A percentile compares a stretch with the other conserved stretches of the same genome.
Evolutionary conservation across 2,888 invertebrate genomes (phyloP).

Genomic region (Nephrotoma guestfalica): DNA sequence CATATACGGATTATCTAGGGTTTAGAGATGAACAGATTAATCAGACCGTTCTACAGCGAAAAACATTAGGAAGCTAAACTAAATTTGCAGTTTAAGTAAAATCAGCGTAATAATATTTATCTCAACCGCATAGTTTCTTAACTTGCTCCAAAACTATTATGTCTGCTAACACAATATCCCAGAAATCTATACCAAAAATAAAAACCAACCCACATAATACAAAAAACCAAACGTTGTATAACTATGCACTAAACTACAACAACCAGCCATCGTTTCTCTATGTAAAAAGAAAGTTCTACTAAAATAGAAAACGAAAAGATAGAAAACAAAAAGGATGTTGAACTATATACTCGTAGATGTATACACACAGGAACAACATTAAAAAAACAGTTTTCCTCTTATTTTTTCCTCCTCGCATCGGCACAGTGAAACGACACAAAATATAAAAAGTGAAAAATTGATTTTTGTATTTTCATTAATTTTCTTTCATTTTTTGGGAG

Average conservation of each 20-base stretch:
- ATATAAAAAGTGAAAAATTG: not conserved
- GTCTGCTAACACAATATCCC: not conserved
- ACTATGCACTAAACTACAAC: not conserved
- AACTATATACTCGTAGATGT: not conserved
- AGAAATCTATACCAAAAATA: not conserved
- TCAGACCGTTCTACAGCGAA: too few relatives aligned
- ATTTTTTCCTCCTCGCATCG: not conserved
- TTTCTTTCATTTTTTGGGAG: not conserved
- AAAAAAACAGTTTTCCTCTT: not conserved
- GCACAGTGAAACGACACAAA: not conserved
- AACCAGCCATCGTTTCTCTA: not conserved
- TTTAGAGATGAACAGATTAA: too few relatives aligned
- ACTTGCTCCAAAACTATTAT: not conserved
- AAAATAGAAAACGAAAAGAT: not conserved
- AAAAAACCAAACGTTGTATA: not conserved
- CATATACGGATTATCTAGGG: too few relatives aligned
- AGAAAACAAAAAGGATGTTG: not conserved
- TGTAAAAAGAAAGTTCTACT: not conserved
- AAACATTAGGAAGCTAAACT: too few relatives aligned
- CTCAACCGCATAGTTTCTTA: not conserved
- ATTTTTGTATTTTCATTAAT: not conserved
- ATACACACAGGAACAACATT: not conserved
- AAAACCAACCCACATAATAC: not conserved
- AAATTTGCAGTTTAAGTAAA: too few relatives aligned
- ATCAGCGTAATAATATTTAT: not conserved